These are phyloP conservation scores for Bellardia pandia DNA, from an alignment of 2,888 invertebrate genomes.

Conservation along the genomic window DNA sequence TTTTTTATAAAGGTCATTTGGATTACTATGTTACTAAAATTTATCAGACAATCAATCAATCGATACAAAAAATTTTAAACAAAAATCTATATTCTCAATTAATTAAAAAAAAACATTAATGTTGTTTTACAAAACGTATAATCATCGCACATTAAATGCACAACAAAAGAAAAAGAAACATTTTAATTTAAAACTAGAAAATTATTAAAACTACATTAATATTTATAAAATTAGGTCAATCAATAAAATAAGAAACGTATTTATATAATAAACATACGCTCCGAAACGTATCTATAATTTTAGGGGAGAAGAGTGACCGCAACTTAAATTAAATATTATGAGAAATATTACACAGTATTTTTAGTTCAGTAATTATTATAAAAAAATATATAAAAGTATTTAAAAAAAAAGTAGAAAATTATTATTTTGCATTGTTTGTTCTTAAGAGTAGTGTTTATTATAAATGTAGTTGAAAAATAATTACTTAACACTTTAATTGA, in stretches of 20 bases:
- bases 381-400: conserved; percentile 41
- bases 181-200: conserved; percentile 46
- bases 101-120: not conserved
- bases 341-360: conserved; percentile 71
- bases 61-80: conserved; percentile 12
- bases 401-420: conserved; percentile 18
- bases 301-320: not conserved
- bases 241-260: conserved; percentile 15
- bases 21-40: not conserved
- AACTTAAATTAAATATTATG: conserved; percentile 62
- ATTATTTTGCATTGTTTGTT: conserved; percentile 31
- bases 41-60: conserved; percentile 25
- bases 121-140: conserved; percentile 44
- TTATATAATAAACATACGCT: conserved; percentile 45
- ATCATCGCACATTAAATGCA: conserved; percentile 65
- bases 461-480: conserved; percentile 17
- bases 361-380: conserved; percentile 36
- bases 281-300: conserved; percentile 35
- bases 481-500: conserved; percentile 47
- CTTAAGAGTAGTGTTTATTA: conserved; percentile 1
- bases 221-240: conserved; percentile 25
- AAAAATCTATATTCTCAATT: conserved; percentile 25
- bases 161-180: conserved; percentile 35
- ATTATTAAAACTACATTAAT: conserved; percentile 7
- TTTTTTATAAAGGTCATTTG: conserved; percentile 1